These are phyloP conservation scores for Chromobotia macracanthus DNA, from an alignment of 2,797 vertebrate species.

Conservation along the genomic window DNA sequence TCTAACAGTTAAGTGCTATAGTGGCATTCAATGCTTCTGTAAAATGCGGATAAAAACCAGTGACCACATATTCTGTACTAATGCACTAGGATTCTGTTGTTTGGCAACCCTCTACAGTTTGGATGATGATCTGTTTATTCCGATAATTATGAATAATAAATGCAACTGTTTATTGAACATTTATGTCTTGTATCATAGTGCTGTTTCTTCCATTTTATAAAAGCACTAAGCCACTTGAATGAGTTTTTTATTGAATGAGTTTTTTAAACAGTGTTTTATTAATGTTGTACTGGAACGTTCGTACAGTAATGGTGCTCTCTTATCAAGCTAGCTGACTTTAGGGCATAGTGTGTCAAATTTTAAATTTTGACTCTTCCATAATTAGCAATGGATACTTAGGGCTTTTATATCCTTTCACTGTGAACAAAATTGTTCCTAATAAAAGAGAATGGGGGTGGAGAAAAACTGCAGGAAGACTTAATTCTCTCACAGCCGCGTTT, in stretches of 20 bases:
- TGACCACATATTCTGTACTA: too few species aligned
- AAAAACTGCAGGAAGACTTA: constrained; percentile 80
- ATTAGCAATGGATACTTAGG: constrained; percentile 81
- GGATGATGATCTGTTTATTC: too few species aligned
- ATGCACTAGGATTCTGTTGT: too few species aligned
- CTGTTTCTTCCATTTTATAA: not conserved
- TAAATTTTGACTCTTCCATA: constrained; percentile 82
- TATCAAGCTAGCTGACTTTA: constrained; percentile 79
- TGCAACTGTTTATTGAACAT: not conserved
- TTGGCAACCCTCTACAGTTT: too few species aligned
- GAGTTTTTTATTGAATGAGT: too few species aligned
- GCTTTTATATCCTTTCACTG: constrained; percentile 85
- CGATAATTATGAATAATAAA: constrained; percentile 38
- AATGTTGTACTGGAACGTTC: constrained; percentile 71
- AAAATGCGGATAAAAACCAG: too few species aligned
- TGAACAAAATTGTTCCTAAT: constrained; percentile 85
- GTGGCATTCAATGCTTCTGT: too few species aligned
- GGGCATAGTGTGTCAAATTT: constrained; percentile 84
- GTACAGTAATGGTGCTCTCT: constrained; percentile 70
- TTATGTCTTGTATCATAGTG: not conserved
- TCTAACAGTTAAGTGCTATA: too few species aligned
- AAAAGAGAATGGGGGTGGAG: constrained; percentile 78
- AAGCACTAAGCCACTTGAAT: not conserved
- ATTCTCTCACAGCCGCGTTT: constrained; percentile 73
- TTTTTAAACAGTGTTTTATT: constrained; percentile 61